Conservation (phyloP, 2,888 invertebrate species). For the Crematogaster levior region DNA sequence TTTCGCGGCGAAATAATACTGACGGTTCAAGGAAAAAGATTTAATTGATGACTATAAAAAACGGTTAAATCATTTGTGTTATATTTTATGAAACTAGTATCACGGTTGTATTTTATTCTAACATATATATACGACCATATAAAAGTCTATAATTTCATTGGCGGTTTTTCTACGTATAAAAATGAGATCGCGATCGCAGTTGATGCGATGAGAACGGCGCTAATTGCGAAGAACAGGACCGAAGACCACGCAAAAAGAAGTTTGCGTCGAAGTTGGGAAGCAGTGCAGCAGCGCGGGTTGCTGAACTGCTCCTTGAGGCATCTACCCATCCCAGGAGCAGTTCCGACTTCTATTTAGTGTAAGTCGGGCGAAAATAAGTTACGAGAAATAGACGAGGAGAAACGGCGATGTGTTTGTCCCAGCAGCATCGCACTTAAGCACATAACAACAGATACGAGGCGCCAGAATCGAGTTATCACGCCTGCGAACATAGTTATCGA, state of each 20-base stretch:
- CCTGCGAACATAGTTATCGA: slow-evolving; percentile 62
- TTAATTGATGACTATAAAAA: not conserved
- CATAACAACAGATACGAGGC: slow-evolving; percentile 52
- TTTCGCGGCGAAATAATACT: not conserved
- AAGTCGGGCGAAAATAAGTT: slow-evolving; percentile 51
- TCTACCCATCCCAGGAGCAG: slow-evolving; percentile 39
- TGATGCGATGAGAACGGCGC: slow-evolving; percentile 34
- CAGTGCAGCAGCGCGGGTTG: slow-evolving; percentile 22
- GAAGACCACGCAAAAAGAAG: slow-evolving; percentile 40
- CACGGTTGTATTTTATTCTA: not conserved
- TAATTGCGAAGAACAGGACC: slow-evolving; percentile 33
- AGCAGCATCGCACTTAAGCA: slow-evolving; percentile 35
- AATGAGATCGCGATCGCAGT: slow-evolving; percentile 16
- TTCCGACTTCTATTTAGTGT: slow-evolving; percentile 48
- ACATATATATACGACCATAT: too few relatives aligned
- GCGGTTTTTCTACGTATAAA: not conserved
- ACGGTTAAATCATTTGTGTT: not conserved
- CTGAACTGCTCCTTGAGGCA: slow-evolving; percentile 44
- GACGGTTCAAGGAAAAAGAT: not conserved
- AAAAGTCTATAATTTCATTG: slow-evolving; percentile 4
- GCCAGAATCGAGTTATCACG: slow-evolving; percentile 65
- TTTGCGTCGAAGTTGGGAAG: slow-evolving; percentile 39
- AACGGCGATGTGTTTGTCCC: slow-evolving; percentile 40
- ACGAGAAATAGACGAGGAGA: slow-evolving; percentile 24
- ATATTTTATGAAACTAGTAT: not conserved